Percentiles rank a stretch among this genome's conserved stretches.
phyloP scores from a whole-genome alignment of 2,113 vertebrate genomes.

The Cyanistes caeruleus region DNA sequence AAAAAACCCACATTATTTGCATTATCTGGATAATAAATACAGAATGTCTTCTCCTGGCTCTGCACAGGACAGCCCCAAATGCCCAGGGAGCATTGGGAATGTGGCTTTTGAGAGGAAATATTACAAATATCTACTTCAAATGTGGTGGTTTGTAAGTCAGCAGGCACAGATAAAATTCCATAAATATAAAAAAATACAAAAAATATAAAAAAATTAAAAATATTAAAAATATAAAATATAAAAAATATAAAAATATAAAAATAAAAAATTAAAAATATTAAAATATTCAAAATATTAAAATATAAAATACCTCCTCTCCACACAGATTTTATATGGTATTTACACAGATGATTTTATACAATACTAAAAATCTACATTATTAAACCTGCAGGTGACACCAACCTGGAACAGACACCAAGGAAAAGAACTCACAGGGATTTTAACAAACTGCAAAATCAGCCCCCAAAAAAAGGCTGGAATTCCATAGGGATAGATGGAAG shows the following conservation, averaged over 20 bases:
- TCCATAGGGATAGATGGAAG: neutral
- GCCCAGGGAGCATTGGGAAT: neutral
- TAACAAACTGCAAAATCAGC: neutral
- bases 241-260: too few relatives aligned
- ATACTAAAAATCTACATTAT: neutral
- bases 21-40: neutral
- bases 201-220: too few relatives aligned
- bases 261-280: accelerated
- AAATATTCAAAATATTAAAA: neutral
- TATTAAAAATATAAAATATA: neutral
- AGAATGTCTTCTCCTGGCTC: neutral
- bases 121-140: neutral
- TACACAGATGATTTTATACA: neutral
- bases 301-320: neutral
- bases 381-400: neutral
- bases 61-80: neutral
- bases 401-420: neutral
- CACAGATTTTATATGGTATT: too few relatives aligned
- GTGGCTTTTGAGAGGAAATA: neutral
- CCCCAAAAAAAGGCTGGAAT: neutral
- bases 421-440: neutral
- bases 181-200: too few relatives aligned
- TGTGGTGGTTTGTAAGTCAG: neutral
- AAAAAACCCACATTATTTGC: neutral
- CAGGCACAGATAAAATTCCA: neutral